These are phyloP conservation scores for Anniella stebbinsi DNA, from an alignment of 2,797 vertebrate genomes.

Conservation along the genomic window DNA sequence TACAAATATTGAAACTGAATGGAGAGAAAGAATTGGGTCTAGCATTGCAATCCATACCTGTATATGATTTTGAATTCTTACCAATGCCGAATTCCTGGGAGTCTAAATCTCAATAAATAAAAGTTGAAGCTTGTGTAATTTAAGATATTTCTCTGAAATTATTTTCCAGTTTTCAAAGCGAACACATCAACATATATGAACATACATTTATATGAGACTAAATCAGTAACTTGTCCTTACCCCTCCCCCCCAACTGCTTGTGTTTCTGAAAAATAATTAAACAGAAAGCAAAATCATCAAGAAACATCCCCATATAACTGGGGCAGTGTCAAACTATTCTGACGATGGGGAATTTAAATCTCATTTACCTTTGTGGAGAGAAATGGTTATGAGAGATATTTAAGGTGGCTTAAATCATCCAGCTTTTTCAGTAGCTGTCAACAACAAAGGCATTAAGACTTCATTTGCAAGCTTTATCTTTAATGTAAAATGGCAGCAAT, in stretches of 20 bases:
- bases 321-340: constrained; percentile 44
- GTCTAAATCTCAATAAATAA: not conserved
- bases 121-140: too few species aligned
- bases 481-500: constrained; percentile 75
- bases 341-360: constrained; percentile 69
- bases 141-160: not conserved
- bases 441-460: constrained; percentile 76
- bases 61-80: not conserved
- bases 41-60: not conserved
- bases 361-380: constrained; percentile 68
- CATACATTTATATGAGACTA: not conserved
- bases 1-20: not conserved
- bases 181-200: not conserved
- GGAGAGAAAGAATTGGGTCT: not conserved
- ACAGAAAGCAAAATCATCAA: not conserved
- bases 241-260: not conserved
- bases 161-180: constrained; percentile 27
- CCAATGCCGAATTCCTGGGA: too few species aligned
- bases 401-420: constrained; percentile 72
- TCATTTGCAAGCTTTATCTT: constrained; percentile 73
- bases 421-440: constrained; percentile 67
- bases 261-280: constrained; percentile 14
- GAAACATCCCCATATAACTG: constrained; percentile 10
- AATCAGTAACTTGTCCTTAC: too few species aligned
- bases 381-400: constrained; percentile 67